A percentile compares a stretch with the other conserved stretches of the same genome.
Evolutionary conservation across 1,140 invertebrate genomes (phyloP).

Genomic region (Drosophila malerkotliana): DNA sequence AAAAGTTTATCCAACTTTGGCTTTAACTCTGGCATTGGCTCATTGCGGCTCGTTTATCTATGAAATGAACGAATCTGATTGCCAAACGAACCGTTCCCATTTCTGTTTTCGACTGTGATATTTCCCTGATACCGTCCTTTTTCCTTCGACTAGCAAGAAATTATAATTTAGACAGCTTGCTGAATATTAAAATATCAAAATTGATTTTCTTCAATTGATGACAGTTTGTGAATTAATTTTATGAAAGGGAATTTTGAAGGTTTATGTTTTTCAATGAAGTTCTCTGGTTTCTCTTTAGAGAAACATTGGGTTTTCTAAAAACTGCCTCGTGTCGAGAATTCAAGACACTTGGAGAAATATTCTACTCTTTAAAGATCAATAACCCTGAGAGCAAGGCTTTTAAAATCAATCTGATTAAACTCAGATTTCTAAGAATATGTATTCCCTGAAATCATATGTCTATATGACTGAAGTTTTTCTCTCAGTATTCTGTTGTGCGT

Average conservation of each 20-base stretch:
- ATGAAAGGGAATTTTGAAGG: slow-evolving; percentile 8
- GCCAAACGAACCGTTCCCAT: slow-evolving; percentile 41
- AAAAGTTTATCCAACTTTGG: slow-evolving; percentile 69
- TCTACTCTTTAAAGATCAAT: too few species aligned
- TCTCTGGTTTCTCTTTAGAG: neutral
- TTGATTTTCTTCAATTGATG: slow-evolving; percentile 22
- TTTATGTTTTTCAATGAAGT: neutral
- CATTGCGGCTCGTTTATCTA: slow-evolving; percentile 76
- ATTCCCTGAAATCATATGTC: too few species aligned
- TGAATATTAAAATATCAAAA: slow-evolving; percentile 33
- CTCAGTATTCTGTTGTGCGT: slow-evolving; percentile 51
- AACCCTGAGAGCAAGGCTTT: too few species aligned
- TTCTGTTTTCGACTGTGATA: slow-evolving; percentile 20
- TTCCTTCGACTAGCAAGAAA: neutral
- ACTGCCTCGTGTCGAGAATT: neutral
- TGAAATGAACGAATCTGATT: slow-evolving; percentile 70
- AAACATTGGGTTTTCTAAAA: neutral
- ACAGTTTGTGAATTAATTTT: slow-evolving; percentile 10
- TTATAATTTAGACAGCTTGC: slow-evolving; percentile 1
- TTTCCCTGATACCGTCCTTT: neutral
- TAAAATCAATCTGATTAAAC: too few species aligned
- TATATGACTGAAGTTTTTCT: slow-evolving; percentile 7
- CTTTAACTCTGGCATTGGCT: slow-evolving; percentile 66
- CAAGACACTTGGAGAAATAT: neutral
- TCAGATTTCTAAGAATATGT: too few species aligned